Percentiles rank a stretch among this genome's conserved stretches.
phyloP scores from a whole-genome alignment of 2,113 vertebrate species.

The Ageneiosus marmoratus region DNA sequence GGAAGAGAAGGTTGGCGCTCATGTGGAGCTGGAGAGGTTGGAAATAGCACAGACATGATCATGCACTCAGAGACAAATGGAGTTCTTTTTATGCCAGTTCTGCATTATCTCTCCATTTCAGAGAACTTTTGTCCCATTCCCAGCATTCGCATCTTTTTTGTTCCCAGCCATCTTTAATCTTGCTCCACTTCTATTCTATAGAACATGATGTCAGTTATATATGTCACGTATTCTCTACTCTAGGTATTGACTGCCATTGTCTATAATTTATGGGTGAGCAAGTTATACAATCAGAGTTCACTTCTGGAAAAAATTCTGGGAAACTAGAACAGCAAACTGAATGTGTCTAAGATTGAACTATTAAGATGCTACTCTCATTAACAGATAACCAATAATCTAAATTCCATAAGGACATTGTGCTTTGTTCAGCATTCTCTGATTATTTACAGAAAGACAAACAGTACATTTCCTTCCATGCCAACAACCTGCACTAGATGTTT shows the following conservation, averaged over 20 bases:
- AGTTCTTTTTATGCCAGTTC: slow-evolving; percentile 27
- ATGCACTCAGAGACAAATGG: slow-evolving; percentile 39
- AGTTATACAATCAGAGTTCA: not conserved
- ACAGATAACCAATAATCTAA: not conserved
- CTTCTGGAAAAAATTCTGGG: not conserved
- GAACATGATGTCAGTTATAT: not conserved
- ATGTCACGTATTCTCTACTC: not conserved
- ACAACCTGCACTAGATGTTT: slow-evolving; percentile 39
- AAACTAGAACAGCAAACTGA: not conserved
- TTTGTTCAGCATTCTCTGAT: slow-evolving; percentile 19
- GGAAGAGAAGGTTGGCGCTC: slow-evolving; percentile 30
- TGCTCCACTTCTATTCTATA: not conserved
- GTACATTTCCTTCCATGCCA: slow-evolving; percentile 3
- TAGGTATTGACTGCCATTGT: not conserved
- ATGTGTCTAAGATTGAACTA: not conserved
- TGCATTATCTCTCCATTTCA: slow-evolving; percentile 7
- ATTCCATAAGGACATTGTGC: not conserved
- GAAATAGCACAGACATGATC: slow-evolving; percentile 45
- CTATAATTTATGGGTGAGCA: slow-evolving; percentile 7
- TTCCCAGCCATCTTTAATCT: slow-evolving; percentile 15
- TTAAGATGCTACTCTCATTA: not conserved
- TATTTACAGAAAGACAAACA: slow-evolving; percentile 26
- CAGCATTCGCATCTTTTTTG: not conserved
- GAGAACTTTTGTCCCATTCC: not conserved
- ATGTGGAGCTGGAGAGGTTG: slow-evolving; percentile 42